phyloP scores from a whole-genome alignment of 2,797 vertebrate genomes.

The Danio jaintianensis region DNA sequence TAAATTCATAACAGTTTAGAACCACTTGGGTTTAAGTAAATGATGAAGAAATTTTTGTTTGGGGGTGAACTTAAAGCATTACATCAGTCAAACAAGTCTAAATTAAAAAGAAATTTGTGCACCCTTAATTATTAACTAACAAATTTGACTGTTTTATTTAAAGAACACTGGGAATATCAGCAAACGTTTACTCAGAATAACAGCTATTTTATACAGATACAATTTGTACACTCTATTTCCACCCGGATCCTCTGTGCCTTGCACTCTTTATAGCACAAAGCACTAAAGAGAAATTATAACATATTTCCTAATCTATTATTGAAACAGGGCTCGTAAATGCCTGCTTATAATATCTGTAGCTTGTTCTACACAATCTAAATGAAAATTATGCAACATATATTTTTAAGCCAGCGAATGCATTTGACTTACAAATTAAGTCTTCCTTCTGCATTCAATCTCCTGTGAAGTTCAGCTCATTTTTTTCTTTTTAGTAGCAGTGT shows the following conservation, averaged over 20 bases:
- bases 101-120: no score
- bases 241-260: neutral
- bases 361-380: neutral
- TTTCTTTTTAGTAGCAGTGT: neutral
- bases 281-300: neutral
- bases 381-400: neutral
- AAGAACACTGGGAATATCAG: neutral
- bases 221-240: neutral
- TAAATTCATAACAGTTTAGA: no score
- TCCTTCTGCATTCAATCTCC: neutral
- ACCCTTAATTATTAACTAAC: neutral
- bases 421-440: neutral
- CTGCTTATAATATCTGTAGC: neutral
- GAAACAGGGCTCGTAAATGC: neutral
- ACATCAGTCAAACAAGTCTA: no score
- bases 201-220: neutral
- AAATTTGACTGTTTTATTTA: no score
- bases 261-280: neutral
- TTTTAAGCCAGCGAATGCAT: slow-evolving; percentile 5
- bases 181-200: neutral
- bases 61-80: no score
- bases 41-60: no score
- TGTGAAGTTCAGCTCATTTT: neutral
- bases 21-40: no score
- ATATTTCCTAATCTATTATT: neutral